Conservation (phyloP, 2,888 invertebrate species). For the Eucera pruinosa region DNA sequence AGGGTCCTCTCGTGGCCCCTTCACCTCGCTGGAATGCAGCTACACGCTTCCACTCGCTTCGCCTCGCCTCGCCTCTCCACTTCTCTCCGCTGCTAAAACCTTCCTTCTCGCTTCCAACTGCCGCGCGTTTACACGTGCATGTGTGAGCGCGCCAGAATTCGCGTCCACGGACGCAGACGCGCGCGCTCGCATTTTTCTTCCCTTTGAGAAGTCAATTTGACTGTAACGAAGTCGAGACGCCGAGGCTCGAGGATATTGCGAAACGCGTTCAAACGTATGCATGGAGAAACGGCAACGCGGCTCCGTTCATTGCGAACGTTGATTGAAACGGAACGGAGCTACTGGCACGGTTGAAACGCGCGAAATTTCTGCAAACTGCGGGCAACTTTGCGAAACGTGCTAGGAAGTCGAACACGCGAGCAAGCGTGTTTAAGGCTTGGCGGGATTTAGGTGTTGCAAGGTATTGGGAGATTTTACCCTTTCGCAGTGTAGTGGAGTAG, state of each 20-base stretch:
- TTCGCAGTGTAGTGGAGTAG: too few relatives aligned
- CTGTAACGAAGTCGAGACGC: too few relatives aligned
- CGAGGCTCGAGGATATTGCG: background rate
- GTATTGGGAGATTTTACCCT: too few relatives aligned
- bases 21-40: conserved; percentile 73
- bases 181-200: background rate
- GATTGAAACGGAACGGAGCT: background rate
- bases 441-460: too few relatives aligned
- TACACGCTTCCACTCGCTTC: conserved; percentile 51
- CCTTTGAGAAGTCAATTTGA: background rate
- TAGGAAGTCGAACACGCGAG: too few relatives aligned
- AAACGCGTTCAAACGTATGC: background rate
- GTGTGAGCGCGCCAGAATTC: background rate
- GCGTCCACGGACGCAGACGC: background rate
- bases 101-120: too few relatives aligned
- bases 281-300: too few relatives aligned
- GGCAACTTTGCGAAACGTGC: too few relatives aligned
- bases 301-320: background rate
- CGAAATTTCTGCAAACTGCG: too few relatives aligned
- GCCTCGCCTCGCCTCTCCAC: background rate
- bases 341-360: too few relatives aligned
- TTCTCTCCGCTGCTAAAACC: too few relatives aligned
- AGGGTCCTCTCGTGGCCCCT: conserved; percentile 55
- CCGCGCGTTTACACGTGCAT: background rate
- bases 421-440: too few relatives aligned